A percentile compares a stretch with the other conserved stretches of the same genome.
Evolutionary conservation across 2,888 invertebrate genomes (phyloP).

Genomic region (Callimorpha dominula): DNA sequence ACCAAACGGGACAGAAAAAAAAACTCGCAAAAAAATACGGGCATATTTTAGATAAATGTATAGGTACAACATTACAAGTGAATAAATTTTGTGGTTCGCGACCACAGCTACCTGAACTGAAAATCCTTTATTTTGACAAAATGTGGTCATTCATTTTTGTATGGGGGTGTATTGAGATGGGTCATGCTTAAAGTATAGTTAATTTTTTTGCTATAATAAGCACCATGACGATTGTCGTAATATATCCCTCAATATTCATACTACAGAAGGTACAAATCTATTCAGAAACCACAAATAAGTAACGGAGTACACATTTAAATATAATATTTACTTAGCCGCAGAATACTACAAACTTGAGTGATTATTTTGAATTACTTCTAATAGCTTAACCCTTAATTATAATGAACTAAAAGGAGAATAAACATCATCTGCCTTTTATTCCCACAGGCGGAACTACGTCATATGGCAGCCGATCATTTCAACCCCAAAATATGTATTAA

Average conservation of each 20-base stretch:
- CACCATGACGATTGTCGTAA: not conserved
- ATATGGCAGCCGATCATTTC: slow-evolving; percentile 35
- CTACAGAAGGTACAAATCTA: not conserved
- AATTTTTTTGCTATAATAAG: not conserved
- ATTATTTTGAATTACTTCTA: not conserved
- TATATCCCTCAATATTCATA: not conserved
- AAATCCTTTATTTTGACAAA: slow-evolving; percentile 52
- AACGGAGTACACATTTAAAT: not conserved
- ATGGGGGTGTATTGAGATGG: slow-evolving; percentile 16
- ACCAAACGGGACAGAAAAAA: slow-evolving; percentile 18
- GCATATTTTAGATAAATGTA: slow-evolving; percentile 22
- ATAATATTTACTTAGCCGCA: not conserved
- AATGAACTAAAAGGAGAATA: slow-evolving; percentile 1
- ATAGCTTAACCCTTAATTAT: slow-evolving; percentile 4
- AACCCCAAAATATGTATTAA: slow-evolving; percentile 32
- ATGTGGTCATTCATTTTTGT: slow-evolving; percentile 25
- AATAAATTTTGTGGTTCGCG: slow-evolving; percentile 32
- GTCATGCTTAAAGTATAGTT: not conserved
- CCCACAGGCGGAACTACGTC: slow-evolving; percentile 36
- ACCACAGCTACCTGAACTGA: slow-evolving; percentile 74
- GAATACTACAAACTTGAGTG: not conserved
- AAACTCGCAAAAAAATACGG: slow-evolving; percentile 32
- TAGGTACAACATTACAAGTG: slow-evolving; percentile 8
- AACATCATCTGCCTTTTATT: slow-evolving; percentile 18
- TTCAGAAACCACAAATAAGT: not conserved